These are phyloP conservation scores for Lissonota sp. DNA, from an alignment of 2,888 invertebrate genomes.

Conservation along the genomic window DNA sequence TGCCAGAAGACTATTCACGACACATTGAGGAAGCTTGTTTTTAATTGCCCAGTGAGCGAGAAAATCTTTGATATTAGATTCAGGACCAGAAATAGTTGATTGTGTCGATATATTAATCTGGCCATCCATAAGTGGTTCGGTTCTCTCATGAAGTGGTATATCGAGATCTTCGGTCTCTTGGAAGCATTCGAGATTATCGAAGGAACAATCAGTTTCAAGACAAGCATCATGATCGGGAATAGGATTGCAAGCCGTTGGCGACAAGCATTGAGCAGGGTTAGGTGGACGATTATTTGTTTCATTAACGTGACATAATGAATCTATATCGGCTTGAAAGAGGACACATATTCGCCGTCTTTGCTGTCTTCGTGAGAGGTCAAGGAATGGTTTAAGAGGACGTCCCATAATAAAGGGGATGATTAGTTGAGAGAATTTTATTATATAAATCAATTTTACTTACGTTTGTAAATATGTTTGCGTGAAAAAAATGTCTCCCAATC, in stretches of 20 bases:
- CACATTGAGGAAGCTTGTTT: slow-evolving; percentile 16
- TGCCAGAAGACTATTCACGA: slow-evolving; percentile 19
- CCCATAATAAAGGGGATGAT: too few species aligned
- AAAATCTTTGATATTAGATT: not conserved
- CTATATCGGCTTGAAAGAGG: not conserved
- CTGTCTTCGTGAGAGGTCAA: slow-evolving; percentile 1
- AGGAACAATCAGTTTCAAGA: not conserved
- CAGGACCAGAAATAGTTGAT: not conserved
- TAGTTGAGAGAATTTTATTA: too few species aligned
- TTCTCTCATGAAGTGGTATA: not conserved
- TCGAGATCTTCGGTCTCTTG: not conserved
- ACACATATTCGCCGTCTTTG: slow-evolving; percentile 5
- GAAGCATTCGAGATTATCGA: not conserved
- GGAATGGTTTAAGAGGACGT: not conserved
- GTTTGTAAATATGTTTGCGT: too few species aligned
- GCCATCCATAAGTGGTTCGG: not conserved
- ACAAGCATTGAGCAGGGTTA: not conserved
- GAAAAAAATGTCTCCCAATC: too few species aligned
- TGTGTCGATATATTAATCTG: not conserved
- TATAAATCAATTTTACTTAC: too few species aligned
- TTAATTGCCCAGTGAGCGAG: not conserved
- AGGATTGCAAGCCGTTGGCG: not conserved
- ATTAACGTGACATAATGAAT: not conserved
- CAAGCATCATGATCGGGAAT: not conserved
- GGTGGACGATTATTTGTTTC: not conserved